Evolutionary conservation across 2,888 invertebrate genomes (phyloP).

Genomic region (Cheilosia grossa): DNA sequence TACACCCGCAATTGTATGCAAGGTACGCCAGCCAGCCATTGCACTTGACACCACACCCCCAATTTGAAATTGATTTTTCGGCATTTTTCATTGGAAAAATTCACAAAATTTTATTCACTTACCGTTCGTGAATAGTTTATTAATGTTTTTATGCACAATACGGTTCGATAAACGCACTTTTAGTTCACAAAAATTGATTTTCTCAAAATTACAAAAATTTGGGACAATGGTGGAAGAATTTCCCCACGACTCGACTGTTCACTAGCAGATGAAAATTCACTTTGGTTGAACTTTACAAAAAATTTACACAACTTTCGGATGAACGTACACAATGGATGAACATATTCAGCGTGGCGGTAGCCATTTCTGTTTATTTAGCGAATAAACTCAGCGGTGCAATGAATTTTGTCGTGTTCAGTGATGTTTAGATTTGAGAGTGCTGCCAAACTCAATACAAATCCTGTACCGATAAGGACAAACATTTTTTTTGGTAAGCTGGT

Average conservation of each 20-base stretch:
- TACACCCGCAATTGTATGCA: constrained; percentile 70
- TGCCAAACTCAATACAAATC: background rate
- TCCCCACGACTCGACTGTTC: constrained; percentile 73
- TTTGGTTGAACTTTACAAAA: constrained; percentile 65
- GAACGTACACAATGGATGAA: constrained; percentile 66
- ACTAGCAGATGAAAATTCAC: constrained; percentile 74
- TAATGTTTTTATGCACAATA: constrained; percentile 79
- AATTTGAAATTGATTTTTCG: constrained; percentile 59
- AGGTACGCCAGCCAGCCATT: constrained; percentile 73
- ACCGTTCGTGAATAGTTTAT: constrained; percentile 78
- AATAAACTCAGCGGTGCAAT: constrained; percentile 7
- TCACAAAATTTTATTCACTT: constrained; percentile 77
- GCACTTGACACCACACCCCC: constrained; percentile 75
- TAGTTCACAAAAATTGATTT: constrained; percentile 75
- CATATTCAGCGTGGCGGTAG: constrained; percentile 61
- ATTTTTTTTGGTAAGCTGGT: too few relatives aligned
- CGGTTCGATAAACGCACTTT: constrained; percentile 77
- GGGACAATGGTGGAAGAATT: constrained; percentile 71
- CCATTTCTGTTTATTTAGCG: constrained; percentile 61
- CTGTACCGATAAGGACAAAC: too few relatives aligned
- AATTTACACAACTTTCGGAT: constrained; percentile 69
- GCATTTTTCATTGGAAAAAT: constrained; percentile 2
- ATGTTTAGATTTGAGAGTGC: background rate
- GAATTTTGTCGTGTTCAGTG: background rate
- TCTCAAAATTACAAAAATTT: constrained; percentile 59